Percentiles rank a stretch among this genome's conserved stretches.
These are phyloP conservation scores for Tricholaema leucomelas DNA, from an alignment of 2,113 vertebrate species.

Conservation along the genomic window DNA sequence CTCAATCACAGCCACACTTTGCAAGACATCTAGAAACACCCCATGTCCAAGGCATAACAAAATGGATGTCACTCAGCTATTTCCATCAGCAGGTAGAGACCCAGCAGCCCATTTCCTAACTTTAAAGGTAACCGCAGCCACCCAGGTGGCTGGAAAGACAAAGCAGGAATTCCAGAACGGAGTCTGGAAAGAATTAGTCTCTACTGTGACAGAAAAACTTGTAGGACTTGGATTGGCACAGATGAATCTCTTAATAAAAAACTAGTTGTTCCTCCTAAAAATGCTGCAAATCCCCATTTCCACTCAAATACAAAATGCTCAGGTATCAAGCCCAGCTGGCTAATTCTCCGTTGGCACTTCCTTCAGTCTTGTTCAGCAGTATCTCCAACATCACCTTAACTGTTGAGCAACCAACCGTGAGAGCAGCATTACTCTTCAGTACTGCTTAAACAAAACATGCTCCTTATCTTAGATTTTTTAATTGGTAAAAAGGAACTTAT, in stretches of 20 bases:
- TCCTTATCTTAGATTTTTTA: neutral
- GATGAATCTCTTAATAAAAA: neutral
- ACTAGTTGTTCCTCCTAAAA: neutral
- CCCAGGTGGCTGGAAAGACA: neutral
- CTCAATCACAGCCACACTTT: neutral
- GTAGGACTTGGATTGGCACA: neutral
- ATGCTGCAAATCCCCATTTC: neutral
- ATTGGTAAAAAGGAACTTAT: constrained; percentile 11
- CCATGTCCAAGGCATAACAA: neutral
- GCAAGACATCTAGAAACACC: neutral
- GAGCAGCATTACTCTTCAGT: neutral
- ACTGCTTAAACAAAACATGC: neutral
- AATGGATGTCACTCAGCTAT: neutral
- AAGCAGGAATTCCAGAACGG: neutral
- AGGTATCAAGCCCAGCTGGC: neutral
- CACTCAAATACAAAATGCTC: neutral
- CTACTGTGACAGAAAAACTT: neutral
- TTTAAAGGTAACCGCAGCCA: accelerated
- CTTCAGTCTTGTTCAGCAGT: neutral
- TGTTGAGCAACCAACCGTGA: constrained; percentile 11
- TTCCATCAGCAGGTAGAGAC: neutral
- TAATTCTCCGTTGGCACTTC: neutral
- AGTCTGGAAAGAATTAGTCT: neutral
- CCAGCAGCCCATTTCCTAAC: neutral
- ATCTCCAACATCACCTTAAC: neutral